A percentile compares a stretch with the other conserved stretches of the same genome.
phyloP scores from a whole-genome alignment of 2,888 invertebrate genomes.

The Nymphalis c-album region DNA sequence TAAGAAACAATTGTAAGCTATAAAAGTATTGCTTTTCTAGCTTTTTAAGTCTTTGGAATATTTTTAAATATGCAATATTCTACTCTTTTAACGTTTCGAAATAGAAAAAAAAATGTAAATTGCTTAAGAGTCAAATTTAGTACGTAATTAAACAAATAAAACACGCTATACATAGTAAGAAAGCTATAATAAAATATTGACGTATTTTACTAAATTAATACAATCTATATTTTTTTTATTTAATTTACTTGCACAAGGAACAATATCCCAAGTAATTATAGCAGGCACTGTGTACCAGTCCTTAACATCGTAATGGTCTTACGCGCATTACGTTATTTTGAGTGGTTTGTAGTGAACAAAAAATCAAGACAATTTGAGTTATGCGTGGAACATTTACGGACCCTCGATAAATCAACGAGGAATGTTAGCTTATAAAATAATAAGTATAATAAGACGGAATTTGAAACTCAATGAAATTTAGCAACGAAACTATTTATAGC shows the following conservation, averaged over 20 bases:
- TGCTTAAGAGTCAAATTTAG: too few relatives aligned
- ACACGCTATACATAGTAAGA: too few relatives aligned
- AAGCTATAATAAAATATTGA: too few relatives aligned
- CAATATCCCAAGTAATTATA: neutral
- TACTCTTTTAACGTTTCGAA: too few relatives aligned
- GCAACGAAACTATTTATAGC: neutral
- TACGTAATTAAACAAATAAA: too few relatives aligned
- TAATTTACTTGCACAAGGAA: neutral
- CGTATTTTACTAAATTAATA: neutral
- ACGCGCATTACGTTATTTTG: constrained; percentile 68
- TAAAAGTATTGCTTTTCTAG: too few relatives aligned
- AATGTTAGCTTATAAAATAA: constrained; percentile 28
- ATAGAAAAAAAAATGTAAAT: too few relatives aligned
- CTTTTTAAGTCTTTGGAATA: too few relatives aligned
- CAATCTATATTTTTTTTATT: neutral
- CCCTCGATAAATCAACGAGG: constrained; percentile 26
- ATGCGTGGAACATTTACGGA: constrained; percentile 50
- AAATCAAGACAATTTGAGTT: constrained; percentile 60
- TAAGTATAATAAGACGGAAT: neutral
- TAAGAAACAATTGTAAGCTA: too few relatives aligned
- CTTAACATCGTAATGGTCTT: constrained; percentile 56
- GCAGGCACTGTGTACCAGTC: constrained; percentile 44
- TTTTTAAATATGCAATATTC: too few relatives aligned
- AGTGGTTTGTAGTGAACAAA: constrained; percentile 61
- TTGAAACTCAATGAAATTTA: constrained; percentile 5